Base-by-base conservation (phyloP, 2,797 vertebrate species). In the Melanitta fusca region DNA sequence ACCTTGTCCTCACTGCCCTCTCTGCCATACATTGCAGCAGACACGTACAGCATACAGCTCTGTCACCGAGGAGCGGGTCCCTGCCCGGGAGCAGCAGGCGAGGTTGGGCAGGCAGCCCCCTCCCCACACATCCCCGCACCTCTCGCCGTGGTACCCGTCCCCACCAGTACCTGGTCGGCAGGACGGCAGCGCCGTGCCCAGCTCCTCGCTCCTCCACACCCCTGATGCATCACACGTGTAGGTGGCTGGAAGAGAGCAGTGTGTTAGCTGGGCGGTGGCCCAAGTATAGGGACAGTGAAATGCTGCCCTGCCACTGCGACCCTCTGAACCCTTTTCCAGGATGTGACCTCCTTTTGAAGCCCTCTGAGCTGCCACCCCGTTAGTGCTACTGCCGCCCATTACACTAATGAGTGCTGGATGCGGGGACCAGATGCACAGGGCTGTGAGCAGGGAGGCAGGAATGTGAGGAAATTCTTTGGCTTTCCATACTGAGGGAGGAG, bases 191-290 rank as follows among this genome's bases (percentile, higher is more conserved):
- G 91, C 91, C 38, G 88, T 96, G 21, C 98, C 98, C 36, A 98
- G 93, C 11, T 98, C 98, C 77, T 98, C 78, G 7, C 98, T 98
- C 27, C 93, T 97, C 99, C 99, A 99, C 22, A 96, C 30, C 38
- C 99, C 99, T 0, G 86, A 91, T 1, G 96, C 96, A 4, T 98
- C 98, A 12, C 99, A 99, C 0, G 18, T 98, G 88, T 99, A 99
- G 10, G 97, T 97, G 83, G 97, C 99, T 99, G 83, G 36, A 88
- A 94, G 75, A 97, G 32, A 96, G 17, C 41, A 65, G 54, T 80
- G 13, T 6, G n/a, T 84, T 80, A 95, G 34, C 38, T 62, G 34
- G 32, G 34, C 61, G 65, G 57, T 65, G 57, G 3, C 38, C 49
- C 49, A 58, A 60, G 27, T 10, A 6, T 9, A 32, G 43, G 1